Percentiles rank a stretch among this genome's conserved stretches.
These are phyloP conservation scores for Eristalis pertinax DNA, from an alignment of 2,888 invertebrate genomes.

Conservation along the genomic window DNA sequence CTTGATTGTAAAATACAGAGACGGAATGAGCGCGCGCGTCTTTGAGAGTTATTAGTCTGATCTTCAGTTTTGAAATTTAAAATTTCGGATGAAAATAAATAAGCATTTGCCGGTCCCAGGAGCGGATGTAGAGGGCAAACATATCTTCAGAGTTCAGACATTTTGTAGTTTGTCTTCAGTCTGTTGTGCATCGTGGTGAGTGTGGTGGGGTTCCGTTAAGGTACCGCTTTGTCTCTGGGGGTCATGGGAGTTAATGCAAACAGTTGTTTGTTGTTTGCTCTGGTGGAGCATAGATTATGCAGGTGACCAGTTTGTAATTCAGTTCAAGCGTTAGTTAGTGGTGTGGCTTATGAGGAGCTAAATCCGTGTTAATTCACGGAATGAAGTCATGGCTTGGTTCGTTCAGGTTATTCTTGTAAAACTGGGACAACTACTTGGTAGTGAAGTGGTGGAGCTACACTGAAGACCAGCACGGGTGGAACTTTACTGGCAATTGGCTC, in stretches of 20 bases:
- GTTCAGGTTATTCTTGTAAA: background rate
- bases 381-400: background rate
- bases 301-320: slow-evolving; percentile 14
- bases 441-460: background rate
- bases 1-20: slow-evolving; percentile 47
- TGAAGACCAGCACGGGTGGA: too few species aligned
- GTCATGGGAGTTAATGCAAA: slow-evolving; percentile 13
- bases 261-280: background rate
- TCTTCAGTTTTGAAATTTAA: slow-evolving; percentile 14
- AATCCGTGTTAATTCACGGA: background rate
- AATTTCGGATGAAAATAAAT: slow-evolving; percentile 10
- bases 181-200: background rate
- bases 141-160: background rate
- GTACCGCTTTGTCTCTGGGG: slow-evolving; percentile 29
- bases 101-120: background rate
- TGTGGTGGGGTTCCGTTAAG: background rate
- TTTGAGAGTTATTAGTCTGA: slow-evolving; percentile 20
- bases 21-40: slow-evolving; percentile 41
- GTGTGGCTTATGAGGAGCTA: background rate
- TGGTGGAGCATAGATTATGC: slow-evolving; percentile 1
- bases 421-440: background rate
- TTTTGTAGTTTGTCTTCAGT: background rate
- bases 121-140: background rate
- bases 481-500: background rate
- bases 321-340: background rate